phyloP scores from a whole-genome alignment of 2,797 vertebrate species.

The Benthosema pterotum region DNA sequence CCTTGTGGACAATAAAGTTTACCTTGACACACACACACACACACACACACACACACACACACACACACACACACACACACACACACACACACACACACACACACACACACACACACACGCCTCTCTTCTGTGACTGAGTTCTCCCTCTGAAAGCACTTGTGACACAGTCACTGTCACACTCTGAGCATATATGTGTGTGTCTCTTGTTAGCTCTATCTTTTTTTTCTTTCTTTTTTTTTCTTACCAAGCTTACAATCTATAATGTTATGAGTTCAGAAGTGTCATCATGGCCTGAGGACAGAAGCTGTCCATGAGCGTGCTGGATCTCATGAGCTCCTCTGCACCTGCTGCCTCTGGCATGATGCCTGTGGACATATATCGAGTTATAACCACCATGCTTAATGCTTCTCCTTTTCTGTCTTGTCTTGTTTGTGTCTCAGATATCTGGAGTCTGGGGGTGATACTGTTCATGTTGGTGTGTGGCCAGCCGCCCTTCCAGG shows the following conservation, averaged over 20 bases:
- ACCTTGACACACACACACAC: not conserved
- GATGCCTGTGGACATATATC: no score
- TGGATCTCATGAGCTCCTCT: no score
- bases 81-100: not conserved
- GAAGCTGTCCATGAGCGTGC: no score
- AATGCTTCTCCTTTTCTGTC: not conserved
- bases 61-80: no score
- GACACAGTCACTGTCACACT: not conserved
- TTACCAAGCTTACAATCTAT: no score
- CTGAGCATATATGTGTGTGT: not conserved
- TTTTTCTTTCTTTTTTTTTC: not conserved
- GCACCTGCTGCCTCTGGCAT: no score
- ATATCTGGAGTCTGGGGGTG: conserved; percentile 90
- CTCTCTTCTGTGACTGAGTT: not conserved
- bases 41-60: not conserved
- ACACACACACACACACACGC: not conserved
- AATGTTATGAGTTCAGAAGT: no score
- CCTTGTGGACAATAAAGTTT: no score
- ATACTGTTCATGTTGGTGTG: conserved; percentile 92
- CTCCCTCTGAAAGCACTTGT: not conserved
- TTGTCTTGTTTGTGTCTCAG: conserved; percentile 63
- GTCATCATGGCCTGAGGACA: no score
- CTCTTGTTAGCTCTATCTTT: not conserved
- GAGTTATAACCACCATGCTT: no score
- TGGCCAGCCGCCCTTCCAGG: conserved; percentile 89